Evolutionary conservation across 2,888 invertebrate genomes (phyloP).

Genomic region (Hirtodrosophila duncani): DNA sequence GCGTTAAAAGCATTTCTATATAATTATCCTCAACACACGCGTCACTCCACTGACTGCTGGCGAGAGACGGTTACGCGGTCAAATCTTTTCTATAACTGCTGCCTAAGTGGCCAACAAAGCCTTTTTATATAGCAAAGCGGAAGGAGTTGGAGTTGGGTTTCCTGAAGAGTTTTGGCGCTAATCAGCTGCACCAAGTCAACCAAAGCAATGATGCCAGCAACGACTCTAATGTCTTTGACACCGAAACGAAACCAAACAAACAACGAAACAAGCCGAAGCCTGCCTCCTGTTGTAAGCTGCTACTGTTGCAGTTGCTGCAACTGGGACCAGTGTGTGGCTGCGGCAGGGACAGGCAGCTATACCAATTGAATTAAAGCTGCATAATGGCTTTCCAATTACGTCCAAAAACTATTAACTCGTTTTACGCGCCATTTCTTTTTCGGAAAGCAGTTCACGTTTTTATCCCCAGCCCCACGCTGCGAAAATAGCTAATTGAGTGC

Average conservation of each 20-base stretch:
- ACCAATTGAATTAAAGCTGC: constrained; percentile 54
- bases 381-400: constrained; percentile 68
- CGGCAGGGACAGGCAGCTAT: constrained; percentile 8
- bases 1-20: constrained; percentile 51
- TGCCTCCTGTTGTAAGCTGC: constrained; percentile 2
- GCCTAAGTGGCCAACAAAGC: constrained; percentile 51
- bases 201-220: neutral
- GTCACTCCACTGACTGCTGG: constrained; percentile 18
- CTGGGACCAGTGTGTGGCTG: constrained; percentile 4
- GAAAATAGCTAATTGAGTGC: constrained; percentile 58
- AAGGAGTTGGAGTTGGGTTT: constrained; percentile 61
- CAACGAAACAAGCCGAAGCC: constrained; percentile 1
- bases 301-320: constrained; percentile 1
- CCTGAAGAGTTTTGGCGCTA: constrained; percentile 56
- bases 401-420: constrained; percentile 54
- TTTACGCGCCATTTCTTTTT: constrained; percentile 43
- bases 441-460: constrained; percentile 40
- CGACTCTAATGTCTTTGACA: constrained; percentile 41
- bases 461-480: neutral
- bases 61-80: constrained; percentile 49
- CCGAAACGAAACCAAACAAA: constrained; percentile 32
- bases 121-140: constrained; percentile 69
- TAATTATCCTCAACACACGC: constrained; percentile 21
- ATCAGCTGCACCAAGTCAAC: constrained; percentile 36
- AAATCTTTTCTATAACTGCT: constrained; percentile 56